A percentile compares a stretch with the other conserved stretches of the same genome.
Conservation (phyloP, 2,113 vertebrate species). For the Python bivittatus region DNA sequence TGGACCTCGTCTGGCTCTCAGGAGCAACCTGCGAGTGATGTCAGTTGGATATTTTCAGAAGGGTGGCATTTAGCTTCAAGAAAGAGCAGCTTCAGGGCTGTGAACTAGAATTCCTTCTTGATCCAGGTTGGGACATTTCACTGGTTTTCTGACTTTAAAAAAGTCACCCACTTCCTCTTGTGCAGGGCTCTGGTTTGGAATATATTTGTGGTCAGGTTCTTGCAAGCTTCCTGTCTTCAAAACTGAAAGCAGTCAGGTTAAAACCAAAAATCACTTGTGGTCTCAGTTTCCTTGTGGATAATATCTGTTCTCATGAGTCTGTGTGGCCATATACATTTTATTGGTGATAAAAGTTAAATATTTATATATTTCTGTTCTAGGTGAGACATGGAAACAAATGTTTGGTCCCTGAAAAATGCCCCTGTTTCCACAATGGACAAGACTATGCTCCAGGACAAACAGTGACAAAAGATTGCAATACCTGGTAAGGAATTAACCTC, state of each 20-base stretch:
- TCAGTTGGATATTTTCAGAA: too few species aligned
- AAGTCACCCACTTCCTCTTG: too few species aligned
- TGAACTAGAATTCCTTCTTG: too few species aligned
- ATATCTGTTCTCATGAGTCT: not conserved
- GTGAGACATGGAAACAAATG: constrained; percentile 85
- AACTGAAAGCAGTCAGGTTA: not conserved
- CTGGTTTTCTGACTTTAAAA: too few species aligned
- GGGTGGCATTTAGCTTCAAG: too few species aligned
- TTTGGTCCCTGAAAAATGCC: constrained; percentile 84
- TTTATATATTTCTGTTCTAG: constrained; percentile 63
- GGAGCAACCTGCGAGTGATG: too few species aligned
- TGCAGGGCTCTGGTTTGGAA: too few species aligned
- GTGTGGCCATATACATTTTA: not conserved
- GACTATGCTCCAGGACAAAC: constrained; percentile 81
- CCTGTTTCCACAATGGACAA: constrained; percentile 90
- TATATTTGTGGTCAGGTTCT: too few species aligned
- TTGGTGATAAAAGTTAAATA: not conserved
- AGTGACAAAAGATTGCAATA: constrained; percentile 87
- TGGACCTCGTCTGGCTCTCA: too few species aligned
- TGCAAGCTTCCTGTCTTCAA: not conserved
- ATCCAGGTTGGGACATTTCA: too few species aligned
- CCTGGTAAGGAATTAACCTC: constrained; percentile 80
- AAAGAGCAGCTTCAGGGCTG: too few species aligned
- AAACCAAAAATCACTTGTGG: not conserved
- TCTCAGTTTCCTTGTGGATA: not conserved